These are phyloP conservation scores for Heterochromis multidens DNA, from an alignment of 2,113 vertebrate genomes.

Conservation along the genomic window DNA sequence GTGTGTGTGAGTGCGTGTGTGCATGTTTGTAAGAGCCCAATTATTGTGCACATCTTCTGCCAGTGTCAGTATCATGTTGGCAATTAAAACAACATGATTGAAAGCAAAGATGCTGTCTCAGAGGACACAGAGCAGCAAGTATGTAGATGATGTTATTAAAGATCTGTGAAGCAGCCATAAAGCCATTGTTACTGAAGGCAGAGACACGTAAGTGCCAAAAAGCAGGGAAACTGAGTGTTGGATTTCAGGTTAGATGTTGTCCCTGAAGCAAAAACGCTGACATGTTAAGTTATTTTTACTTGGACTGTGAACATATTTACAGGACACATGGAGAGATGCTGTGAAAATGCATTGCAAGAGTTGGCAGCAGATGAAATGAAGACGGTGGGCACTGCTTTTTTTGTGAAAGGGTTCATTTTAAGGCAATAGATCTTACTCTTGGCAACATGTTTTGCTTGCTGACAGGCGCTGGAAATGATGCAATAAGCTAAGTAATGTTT, in stretches of 20 bases:
- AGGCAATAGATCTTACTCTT: constrained; percentile 45
- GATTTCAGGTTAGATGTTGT: background rate
- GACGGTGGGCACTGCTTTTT: background rate
- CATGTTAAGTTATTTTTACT: constrained; percentile 15
- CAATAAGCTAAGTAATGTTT: constrained; percentile 52
- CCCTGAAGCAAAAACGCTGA: constrained; percentile 29
- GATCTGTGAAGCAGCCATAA: background rate
- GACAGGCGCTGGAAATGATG: constrained; percentile 50
- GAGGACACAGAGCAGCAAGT: background rate
- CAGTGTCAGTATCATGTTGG: constrained; percentile 9
- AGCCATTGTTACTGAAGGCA: background rate
- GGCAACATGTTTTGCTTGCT: constrained; percentile 29
- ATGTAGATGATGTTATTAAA: constrained; percentile 14
- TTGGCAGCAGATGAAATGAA: constrained; percentile 46
- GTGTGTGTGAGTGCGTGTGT: background rate
- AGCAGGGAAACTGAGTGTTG: background rate
- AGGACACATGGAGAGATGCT: constrained; percentile 22
- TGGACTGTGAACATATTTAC: constrained; percentile 10
- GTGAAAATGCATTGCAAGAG: constrained; percentile 13
- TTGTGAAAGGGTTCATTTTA: constrained; percentile 40
- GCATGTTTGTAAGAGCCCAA: constrained; percentile 14
- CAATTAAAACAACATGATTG: constrained; percentile 29
- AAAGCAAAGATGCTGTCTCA: constrained; percentile 6
- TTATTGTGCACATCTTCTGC: constrained; percentile 19
- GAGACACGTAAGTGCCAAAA: background rate